A percentile compares a stretch with the other conserved stretches of the same genome.
Evolutionary conservation across 2,888 invertebrate species (phyloP).

Genomic region (Diaperis boleti): DNA sequence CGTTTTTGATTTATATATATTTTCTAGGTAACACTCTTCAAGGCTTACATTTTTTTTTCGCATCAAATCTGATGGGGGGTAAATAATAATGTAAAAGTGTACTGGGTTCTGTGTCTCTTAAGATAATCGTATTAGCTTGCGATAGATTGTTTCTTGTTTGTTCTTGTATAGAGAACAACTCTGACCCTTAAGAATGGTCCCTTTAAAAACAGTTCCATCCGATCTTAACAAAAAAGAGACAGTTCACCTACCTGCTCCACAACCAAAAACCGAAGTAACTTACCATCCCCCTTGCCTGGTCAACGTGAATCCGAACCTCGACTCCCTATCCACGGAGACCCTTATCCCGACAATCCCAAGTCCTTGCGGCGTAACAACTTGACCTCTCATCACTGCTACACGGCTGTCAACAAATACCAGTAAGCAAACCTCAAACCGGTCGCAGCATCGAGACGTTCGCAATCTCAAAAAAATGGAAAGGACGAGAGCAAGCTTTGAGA

Average conservation of each 20-base stretch:
- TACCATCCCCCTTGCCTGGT: slow-evolving; percentile 95
- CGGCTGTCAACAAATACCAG: slow-evolving; percentile 77
- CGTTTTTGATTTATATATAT: no score
- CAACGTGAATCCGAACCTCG: slow-evolving; percentile 95
- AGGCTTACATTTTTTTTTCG: no score
- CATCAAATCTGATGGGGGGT: no score
- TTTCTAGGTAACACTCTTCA: no score
- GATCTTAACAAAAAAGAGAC: neutral
- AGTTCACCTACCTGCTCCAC: neutral
- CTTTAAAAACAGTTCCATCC: neutral
- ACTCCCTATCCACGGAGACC: slow-evolving; percentile 94
- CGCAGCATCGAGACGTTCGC: slow-evolving; percentile 32
- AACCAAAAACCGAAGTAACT: slow-evolving; percentile 66
- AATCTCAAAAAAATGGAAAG: slow-evolving; percentile 36
- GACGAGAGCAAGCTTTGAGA: slow-evolving; percentile 37
- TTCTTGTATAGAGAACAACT: no score
- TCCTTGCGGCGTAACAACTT: slow-evolving; percentile 94
- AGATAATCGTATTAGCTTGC: no score
- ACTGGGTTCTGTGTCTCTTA: no score
- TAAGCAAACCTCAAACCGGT: slow-evolving; percentile 49
- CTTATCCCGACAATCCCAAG: slow-evolving; percentile 97
- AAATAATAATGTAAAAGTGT: no score
- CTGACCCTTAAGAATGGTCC: no score
- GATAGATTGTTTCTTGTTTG: no score
- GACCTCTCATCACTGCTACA: slow-evolving; percentile 98